Evolutionary conservation across 2,797 vertebrate genomes (phyloP).

Genomic region (Artibeus jamaicensis): DNA sequence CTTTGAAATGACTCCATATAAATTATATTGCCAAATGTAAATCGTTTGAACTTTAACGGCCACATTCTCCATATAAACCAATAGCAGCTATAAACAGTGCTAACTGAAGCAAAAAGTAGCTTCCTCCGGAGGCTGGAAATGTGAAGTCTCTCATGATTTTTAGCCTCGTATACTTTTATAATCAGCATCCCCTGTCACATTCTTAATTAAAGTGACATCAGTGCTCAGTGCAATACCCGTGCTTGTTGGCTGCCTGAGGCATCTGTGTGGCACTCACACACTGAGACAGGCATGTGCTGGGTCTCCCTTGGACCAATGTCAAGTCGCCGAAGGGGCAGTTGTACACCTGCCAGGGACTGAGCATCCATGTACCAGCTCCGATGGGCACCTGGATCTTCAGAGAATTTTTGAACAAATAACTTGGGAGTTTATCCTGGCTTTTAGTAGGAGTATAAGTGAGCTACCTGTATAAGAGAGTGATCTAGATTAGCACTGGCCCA

Average conservation of each 20-base stretch:
- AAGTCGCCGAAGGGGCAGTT: neutral
- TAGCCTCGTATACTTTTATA: constrained; percentile 49
- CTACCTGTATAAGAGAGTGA: neutral
- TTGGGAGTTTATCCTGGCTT: neutral
- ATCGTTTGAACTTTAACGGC: constrained; percentile 48
- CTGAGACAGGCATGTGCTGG: rapidly evolving
- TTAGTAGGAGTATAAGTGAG: neutral
- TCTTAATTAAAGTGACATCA: constrained; percentile 47
- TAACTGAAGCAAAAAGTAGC: constrained; percentile 58
- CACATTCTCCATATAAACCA: constrained; percentile 68
- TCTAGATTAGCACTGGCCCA: neutral
- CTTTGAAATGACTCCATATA: constrained; percentile 55
- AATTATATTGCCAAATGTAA: neutral
- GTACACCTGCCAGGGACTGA: neutral
- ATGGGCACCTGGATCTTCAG: neutral
- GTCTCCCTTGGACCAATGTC: neutral
- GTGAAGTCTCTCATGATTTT: constrained; percentile 49
- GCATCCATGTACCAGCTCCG: neutral
- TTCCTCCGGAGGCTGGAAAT: constrained; percentile 61
- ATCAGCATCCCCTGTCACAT: constrained; percentile 22
- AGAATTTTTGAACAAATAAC: neutral
- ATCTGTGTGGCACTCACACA: neutral
- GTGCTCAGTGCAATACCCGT: constrained; percentile 21
- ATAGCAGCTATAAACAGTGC: constrained; percentile 66
- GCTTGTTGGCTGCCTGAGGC: neutral